Conservation (phyloP, 2,113 vertebrate species). For the Ammodytes dubius region DNA sequence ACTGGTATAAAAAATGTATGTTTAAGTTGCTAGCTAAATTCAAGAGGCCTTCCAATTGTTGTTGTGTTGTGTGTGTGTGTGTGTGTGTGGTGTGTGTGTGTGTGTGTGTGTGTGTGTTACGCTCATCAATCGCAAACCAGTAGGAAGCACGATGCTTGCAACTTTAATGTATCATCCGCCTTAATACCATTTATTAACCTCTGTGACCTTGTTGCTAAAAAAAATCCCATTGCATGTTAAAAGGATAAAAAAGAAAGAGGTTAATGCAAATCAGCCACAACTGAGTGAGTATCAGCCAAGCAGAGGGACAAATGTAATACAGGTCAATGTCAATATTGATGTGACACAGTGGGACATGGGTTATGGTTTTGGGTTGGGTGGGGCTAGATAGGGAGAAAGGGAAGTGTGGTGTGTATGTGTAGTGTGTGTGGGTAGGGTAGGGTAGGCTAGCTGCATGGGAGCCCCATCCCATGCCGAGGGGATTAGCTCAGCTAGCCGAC, state of each 20-base stretch:
- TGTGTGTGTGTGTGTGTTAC: too few relatives aligned
- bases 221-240: slow-evolving; percentile 36
- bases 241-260: slow-evolving; percentile 53
- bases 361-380: slow-evolving; percentile 52
- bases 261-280: slow-evolving; percentile 68
- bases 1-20: too few relatives aligned
- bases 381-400: slow-evolving; percentile 8
- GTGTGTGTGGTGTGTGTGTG: too few relatives aligned
- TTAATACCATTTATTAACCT: slow-evolving; percentile 36
- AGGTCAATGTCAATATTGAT: slow-evolving; percentile 70
- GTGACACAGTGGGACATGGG: slow-evolving; percentile 38
- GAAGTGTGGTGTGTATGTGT: background rate
- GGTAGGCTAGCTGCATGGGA: slow-evolving; percentile 48
- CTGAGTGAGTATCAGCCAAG: slow-evolving; percentile 17
- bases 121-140: background rate
- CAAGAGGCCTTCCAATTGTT: background rate
- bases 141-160: too few relatives aligned
- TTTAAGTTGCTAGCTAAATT: background rate
- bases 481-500: slow-evolving; percentile 78
- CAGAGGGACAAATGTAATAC: slow-evolving; percentile 46
- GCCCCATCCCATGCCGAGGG: slow-evolving; percentile 52
- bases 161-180: background rate
- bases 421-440: background rate
- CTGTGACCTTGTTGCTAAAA: slow-evolving; percentile 25
- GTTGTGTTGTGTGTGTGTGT: too few relatives aligned